These are phyloP conservation scores for Meles meles DNA, from an alignment of 2,113 vertebrate species.

Conservation along the genomic window DNA sequence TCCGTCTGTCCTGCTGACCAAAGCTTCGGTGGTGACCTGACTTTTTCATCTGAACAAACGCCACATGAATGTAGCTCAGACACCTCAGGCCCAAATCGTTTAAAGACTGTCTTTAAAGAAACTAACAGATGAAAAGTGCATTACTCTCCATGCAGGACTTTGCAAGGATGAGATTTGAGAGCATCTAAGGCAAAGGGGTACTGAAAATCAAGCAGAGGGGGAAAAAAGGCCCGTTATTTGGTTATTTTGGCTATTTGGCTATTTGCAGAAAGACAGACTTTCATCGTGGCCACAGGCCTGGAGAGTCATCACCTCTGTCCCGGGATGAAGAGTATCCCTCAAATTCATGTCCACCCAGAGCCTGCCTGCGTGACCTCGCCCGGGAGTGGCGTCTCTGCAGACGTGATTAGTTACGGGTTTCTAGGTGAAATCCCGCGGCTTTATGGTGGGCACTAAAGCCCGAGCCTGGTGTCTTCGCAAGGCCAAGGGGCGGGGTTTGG, in stretches of 20 bases:
- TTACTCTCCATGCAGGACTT: background rate
- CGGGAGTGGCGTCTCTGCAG: background rate
- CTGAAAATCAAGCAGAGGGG: background rate
- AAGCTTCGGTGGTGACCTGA: background rate
- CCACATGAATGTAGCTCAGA: background rate
- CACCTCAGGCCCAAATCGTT: background rate
- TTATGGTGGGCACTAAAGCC: background rate
- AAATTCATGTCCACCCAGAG: background rate
- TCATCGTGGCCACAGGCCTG: rapidly evolving
- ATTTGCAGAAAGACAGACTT: background rate
- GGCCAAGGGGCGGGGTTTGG: background rate
- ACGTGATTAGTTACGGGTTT: background rate
- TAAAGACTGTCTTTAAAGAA: background rate
- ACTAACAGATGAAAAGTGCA: background rate
- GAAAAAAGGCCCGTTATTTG: rapidly evolving
- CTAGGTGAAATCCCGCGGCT: background rate
- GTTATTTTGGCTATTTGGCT: no score
- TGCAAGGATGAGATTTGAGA: background rate
- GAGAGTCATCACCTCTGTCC: rapidly evolving
- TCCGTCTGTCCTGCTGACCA: background rate
- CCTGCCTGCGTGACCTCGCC: background rate
- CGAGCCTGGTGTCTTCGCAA: rapidly evolving
- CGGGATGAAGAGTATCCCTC: rapidly evolving
- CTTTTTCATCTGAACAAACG: background rate
- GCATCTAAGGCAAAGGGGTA: background rate